Evolutionary conservation across 92 coral and sea anemone species (phyloP).

Genomic region (Umimayanthus chanpuru): DNA sequence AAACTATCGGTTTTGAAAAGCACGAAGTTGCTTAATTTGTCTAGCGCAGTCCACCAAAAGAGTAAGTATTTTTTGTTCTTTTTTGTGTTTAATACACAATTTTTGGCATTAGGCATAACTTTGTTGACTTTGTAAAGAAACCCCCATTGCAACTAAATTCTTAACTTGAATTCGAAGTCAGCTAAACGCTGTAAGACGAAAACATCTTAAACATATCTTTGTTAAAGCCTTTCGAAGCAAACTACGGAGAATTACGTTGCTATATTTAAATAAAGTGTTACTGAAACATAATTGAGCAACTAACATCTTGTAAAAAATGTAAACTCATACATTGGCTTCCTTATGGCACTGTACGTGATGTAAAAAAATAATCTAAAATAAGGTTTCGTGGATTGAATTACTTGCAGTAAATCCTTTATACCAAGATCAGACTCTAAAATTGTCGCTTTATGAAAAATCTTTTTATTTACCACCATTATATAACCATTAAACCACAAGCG

Average conservation of each 20-base stretch:
- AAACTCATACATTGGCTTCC: neutral
- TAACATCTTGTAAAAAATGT: neutral
- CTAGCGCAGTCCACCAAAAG: neutral
- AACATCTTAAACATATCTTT: neutral
- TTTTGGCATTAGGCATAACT: neutral
- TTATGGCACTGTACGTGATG: neutral
- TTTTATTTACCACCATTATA: too few relatives aligned
- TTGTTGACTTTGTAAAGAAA: neutral
- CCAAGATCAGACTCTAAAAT: neutral
- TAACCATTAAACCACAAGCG: neutral
- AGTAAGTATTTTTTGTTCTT: neutral
- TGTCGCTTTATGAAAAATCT: too few relatives aligned
- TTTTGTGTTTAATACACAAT: neutral
- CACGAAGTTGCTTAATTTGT: neutral
- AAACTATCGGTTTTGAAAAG: neutral
- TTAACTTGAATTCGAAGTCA: slow-evolving; percentile 11
- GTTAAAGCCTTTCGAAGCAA: neutral
- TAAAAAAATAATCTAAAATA: too few relatives aligned
- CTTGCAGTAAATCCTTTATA: too few relatives aligned
- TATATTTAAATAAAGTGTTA: neutral
- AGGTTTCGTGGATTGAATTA: too few relatives aligned
- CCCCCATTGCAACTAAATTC: neutral
- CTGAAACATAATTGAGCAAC: neutral
- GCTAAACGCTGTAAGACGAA: neutral
- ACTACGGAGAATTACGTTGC: neutral